Conservation (phyloP, 2,888 invertebrate species). For the Drosophila rubida region DNA sequence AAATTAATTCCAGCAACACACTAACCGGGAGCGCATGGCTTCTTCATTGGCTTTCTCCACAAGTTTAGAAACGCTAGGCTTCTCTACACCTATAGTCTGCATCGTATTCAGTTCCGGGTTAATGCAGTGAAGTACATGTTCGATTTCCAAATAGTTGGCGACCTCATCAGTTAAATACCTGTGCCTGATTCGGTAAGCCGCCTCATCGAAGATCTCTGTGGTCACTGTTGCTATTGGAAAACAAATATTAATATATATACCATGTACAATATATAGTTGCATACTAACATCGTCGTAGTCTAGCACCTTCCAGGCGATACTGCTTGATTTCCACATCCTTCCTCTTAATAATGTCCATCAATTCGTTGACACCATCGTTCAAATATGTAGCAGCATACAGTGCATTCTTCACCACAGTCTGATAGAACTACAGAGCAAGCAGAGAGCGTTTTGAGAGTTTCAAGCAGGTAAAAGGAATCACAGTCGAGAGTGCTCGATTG, state of each 20-base stretch:
- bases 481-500: too few species aligned
- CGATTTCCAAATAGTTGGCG: conserved; percentile 9
- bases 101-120: background rate
- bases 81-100: background rate
- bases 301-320: conserved; percentile 77
- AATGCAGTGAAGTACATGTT: background rate
- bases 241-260: background rate
- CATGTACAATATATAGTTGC: background rate
- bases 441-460: background rate
- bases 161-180: conserved; percentile 30
- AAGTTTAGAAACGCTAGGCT: background rate
- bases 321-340: conserved; percentile 83
- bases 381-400: conserved; percentile 55
- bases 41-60: background rate
- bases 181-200: conserved; percentile 48
- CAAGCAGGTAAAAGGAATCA: background rate
- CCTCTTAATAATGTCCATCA: conserved; percentile 66
- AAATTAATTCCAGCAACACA: background rate
- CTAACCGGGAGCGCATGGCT: conserved; percentile 28
- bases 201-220: conserved; percentile 67
- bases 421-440: conserved; percentile 62
- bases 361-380: conserved; percentile 53
- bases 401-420: conserved; percentile 57
- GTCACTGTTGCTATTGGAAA: conserved; percentile 68
- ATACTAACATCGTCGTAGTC: conserved; percentile 74